Conservation (phyloP, 2,888 invertebrate genomes). For the Cheilosia grossa region DNA sequence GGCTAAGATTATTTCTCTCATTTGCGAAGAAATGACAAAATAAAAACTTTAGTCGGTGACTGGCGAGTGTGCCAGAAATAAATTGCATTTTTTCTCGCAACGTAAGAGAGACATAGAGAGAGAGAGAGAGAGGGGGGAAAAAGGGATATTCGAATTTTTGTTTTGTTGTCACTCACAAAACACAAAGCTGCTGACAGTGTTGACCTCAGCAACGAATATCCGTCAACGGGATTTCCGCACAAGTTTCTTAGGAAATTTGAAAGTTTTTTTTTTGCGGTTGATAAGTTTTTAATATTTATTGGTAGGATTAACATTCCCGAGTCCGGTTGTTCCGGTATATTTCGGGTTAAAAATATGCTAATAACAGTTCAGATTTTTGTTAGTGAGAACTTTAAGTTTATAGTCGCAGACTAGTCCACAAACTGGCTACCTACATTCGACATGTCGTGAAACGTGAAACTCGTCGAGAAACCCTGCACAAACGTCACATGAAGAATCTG, state of each 20-base stretch:
- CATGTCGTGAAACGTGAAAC: no score
- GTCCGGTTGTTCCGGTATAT: no score
- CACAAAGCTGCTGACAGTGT: constrained; percentile 3
- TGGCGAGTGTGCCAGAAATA: constrained; percentile 29
- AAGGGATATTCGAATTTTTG: not conserved
- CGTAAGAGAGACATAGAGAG: not conserved
- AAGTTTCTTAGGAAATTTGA: constrained; percentile 24
- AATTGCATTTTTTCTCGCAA: not conserved
- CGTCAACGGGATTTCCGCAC: constrained; percentile 22
- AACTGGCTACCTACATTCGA: no score
- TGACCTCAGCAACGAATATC: constrained; percentile 18
- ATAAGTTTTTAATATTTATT: constrained; percentile 12
- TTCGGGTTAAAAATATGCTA: no score
- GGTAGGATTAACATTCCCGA: constrained; percentile 1
- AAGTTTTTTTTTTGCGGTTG: constrained; percentile 9
- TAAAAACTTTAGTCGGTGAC: constrained; percentile 16
- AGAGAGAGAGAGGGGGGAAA: not conserved
- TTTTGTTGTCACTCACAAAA: not conserved
- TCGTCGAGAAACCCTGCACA: no score
- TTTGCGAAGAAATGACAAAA: constrained; percentile 22
- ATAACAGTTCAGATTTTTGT: no score
- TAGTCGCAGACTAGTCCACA: no score
- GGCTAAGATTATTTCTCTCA: constrained; percentile 34
- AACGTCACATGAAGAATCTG: no score
- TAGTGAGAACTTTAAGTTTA: no score